Conservation (phyloP, 2,113 vertebrate genomes). For the Hippocampus abdominalis region DNA sequence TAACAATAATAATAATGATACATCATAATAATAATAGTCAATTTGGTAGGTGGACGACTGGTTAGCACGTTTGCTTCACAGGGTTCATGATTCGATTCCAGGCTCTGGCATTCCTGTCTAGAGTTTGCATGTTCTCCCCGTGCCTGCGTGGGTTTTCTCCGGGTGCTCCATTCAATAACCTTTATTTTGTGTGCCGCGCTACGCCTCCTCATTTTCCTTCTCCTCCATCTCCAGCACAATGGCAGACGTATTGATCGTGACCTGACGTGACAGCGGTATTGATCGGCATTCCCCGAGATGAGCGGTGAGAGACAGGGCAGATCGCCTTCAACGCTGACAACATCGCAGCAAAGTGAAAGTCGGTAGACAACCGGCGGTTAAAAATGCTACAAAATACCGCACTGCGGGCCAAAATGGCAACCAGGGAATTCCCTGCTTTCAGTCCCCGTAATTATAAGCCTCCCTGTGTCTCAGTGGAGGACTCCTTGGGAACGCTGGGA, state of each 20-base stretch:
- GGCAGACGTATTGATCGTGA: slow-evolving; percentile 15
- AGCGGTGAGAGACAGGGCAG: slow-evolving; percentile 5
- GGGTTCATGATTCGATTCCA: no score
- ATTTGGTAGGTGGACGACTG: no score
- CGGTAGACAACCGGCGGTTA: background rate
- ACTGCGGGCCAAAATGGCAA: slow-evolving; percentile 14
- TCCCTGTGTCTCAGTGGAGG: slow-evolving; percentile 23
- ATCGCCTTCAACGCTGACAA: slow-evolving; percentile 21
- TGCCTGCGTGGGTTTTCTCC: no score
- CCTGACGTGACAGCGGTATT: slow-evolving; percentile 14
- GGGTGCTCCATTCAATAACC: background rate
- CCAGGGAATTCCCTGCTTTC: slow-evolving; percentile 50
- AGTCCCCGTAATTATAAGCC: slow-evolving; percentile 50
- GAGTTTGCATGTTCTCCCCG: no score
- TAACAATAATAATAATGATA: no score
- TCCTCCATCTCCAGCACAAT: background rate
- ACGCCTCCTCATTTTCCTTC: background rate
- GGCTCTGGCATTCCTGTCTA: no score
- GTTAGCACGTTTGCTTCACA: no score
- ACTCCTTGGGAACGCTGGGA: slow-evolving; percentile 21
- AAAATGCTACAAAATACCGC: background rate
- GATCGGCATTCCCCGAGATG: slow-evolving; percentile 31
- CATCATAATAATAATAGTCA: no score
- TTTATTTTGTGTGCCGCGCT: background rate
- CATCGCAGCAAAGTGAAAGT: background rate